Base-by-base conservation (phyloP, 2,113 vertebrate species). In the Lophura nycthemera region DNA sequence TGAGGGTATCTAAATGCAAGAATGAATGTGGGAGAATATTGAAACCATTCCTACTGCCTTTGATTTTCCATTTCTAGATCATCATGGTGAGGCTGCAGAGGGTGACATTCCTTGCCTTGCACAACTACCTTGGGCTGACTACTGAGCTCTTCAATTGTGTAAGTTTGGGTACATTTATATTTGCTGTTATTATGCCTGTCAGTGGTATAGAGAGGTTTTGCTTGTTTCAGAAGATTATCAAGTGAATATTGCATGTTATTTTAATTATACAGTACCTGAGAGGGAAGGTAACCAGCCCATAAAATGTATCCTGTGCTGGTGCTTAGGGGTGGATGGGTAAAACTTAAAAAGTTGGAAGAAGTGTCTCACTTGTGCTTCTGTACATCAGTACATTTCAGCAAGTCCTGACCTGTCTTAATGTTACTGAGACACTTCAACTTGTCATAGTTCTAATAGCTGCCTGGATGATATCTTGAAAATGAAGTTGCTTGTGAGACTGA, bases 61-160 rank as follows among this genome's bases (percentile, higher is more conserved):
- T 50, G 17, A 2, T 79, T 82, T 40, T 61, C 40, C 32, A 1
- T 59, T 67, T 56, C 70, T 83, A 99, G 99, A 99, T 99, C 87
- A 99, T 99, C 97, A 99, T 99, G 99, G 98, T 99, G 48, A 98
- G 99, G 79, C 98, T 99, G 43, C 99, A 99, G 97, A 98, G 99
- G 90, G 99, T 99, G 85, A 99, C 99, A 0, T 99, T 99, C 87
- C 97, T 99, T 4, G 99, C 99, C 36, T 92, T 99, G 83, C 98
- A 99, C 97, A 99, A 99, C 98, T 99, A 99, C 97, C 98, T 99
- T 12, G 99, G 99, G 29, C 97, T 99, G 93, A 99, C 99, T 21
- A 99, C 98, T 0, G 99, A 99, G 96, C 99, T 99, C 90, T 99
- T 99, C 96, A 99, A 97, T 74, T 96, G 98, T 47, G 99, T 99